Evolutionary conservation across 2,113 vertebrate species (phyloP), one percentile per base, ranked within the genome.

Genomic region (Amphiprion ocellaris): DNA sequence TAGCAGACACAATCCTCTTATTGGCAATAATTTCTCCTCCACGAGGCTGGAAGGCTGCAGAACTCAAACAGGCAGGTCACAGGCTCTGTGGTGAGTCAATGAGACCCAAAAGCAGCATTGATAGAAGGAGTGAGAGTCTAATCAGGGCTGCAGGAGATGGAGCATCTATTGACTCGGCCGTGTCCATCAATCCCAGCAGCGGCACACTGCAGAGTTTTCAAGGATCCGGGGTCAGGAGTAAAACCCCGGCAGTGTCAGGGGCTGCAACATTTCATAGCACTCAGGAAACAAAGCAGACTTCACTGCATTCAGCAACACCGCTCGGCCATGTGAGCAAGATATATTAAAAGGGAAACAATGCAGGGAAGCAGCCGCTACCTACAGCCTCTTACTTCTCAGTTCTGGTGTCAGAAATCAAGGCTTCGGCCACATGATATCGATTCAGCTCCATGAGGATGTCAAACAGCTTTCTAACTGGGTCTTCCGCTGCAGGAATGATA

Each of bases 91-190:
- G 52, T 41, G 69, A 81, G 79, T 88, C 69, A 69, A 66, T 55
- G 50, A 81, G 62, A 50, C 37, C 64, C 54, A 5, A 72, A 68
- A 85, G 80, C 55, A 74, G 79, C 70, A 70, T 24, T 61, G 69
- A 79, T 50, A 44, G 66, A 70, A 50, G 58, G 67, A 78, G 78
- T 19, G 37, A 72, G 83, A 70, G 47, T 56, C 55, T 81, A 84
- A 90, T 89, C 81, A 74, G 62, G 58, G 47, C 63, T 81, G 80
- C 74, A 71, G 81, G 86, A 68, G 39, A 69, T 55, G 61, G 71
- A 73, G 80, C 64, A 61, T 85, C 74, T 89, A 86, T 86, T 79
- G 83, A 90, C 78, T 87, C 78, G 55, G 39, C 59, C 55, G 63
- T 55, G 61, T 81, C 66, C 75, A 70, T 87, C 89, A 79, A 64